A percentile compares a stretch with the other conserved stretches of the same genome.
phyloP scores from a whole-genome alignment of 2,113 vertebrate species.

The Balaenoptera acutorostrata region DNA sequence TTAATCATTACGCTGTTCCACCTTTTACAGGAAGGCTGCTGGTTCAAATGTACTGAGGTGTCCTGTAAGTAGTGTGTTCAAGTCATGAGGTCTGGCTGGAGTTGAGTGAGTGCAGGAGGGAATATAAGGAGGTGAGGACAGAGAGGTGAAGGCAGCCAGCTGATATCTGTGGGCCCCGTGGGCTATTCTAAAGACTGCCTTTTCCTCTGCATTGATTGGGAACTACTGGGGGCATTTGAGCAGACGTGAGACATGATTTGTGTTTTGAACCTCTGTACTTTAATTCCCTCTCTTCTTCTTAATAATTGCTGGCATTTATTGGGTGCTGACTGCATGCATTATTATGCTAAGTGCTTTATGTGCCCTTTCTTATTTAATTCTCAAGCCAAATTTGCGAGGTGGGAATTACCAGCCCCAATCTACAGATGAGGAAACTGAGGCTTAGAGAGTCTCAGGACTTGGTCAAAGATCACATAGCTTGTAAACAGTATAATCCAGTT shows the following conservation, averaged over 20 bases:
- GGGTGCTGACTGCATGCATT: background rate
- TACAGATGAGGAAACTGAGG: background rate
- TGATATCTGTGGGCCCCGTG: background rate
- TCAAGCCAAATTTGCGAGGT: background rate
- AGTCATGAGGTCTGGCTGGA: background rate
- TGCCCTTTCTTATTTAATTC: background rate
- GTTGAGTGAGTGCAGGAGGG: background rate
- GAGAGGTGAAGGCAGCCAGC: background rate
- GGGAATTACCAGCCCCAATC: background rate
- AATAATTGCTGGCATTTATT: background rate
- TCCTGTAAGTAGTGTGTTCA: background rate
- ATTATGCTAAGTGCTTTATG: background rate
- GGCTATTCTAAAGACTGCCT: background rate
- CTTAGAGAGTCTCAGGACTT: background rate
- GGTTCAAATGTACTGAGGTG: background rate
- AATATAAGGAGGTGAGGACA: background rate
- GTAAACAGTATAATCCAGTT: background rate
- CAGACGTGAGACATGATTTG: background rate
- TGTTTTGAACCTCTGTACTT: background rate
- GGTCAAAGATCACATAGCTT: background rate
- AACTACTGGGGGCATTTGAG: background rate
- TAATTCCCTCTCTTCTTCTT: background rate
- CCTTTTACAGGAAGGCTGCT: background rate
- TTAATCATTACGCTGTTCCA: rapidly evolving
- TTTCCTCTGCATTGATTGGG: background rate